phyloP scores from a whole-genome alignment of 2,888 invertebrate species.

The Bruchidius siliquastri region DNA sequence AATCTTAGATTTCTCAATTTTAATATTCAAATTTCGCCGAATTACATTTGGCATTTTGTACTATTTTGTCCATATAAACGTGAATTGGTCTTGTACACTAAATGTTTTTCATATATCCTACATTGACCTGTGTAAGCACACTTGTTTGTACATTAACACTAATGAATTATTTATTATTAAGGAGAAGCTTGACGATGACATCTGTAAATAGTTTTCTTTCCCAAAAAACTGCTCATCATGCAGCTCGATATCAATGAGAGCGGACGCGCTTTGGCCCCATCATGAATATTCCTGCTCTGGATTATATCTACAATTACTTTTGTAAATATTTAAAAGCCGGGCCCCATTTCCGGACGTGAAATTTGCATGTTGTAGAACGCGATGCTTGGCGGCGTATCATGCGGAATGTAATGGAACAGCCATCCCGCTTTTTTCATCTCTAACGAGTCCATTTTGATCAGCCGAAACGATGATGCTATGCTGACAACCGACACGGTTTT shows the following conservation, averaged over 20 bases:
- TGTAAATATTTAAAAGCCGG: constrained; percentile 25
- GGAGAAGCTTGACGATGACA: too few species aligned
- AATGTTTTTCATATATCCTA: too few species aligned
- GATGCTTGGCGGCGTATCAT: neutral
- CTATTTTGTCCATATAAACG: too few species aligned
- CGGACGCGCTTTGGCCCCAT: neutral
- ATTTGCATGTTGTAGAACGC: constrained; percentile 16
- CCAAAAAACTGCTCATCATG: neutral
- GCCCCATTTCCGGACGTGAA: constrained; percentile 18
- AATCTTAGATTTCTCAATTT: too few species aligned
- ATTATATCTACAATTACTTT: constrained; percentile 24
- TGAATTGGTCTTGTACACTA: too few species aligned
- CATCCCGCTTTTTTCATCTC: neutral
- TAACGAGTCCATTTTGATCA: neutral
- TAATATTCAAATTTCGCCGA: too few species aligned
- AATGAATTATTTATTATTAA: too few species aligned
- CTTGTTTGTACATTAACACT: too few species aligned
- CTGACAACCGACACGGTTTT: neutral
- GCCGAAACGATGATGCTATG: neutral
- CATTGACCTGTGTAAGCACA: too few species aligned
- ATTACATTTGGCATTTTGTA: too few species aligned
- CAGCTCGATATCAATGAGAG: neutral
- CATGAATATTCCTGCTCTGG: constrained; percentile 7
- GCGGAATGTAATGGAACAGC: neutral
- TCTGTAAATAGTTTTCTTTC: neutral